A percentile compares a stretch with the other conserved stretches of the same genome.
These are phyloP conservation scores for Reticulitermes speratus DNA, from an alignment of 1,140 invertebrate species.

Conservation along the genomic window DNA sequence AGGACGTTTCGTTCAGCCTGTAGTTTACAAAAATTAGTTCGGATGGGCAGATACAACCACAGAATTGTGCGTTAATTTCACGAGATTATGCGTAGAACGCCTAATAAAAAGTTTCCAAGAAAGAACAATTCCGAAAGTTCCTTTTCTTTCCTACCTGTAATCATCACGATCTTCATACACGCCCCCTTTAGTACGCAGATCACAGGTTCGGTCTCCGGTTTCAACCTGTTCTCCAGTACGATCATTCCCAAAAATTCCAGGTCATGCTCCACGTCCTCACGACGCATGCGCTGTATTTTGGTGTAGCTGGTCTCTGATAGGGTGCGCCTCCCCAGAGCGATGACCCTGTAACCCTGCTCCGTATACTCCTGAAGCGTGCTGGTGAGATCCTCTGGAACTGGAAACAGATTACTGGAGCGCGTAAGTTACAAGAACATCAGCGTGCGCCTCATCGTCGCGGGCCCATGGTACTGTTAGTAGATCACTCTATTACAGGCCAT, in stretches of 20 bases:
- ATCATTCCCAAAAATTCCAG: constrained; percentile 83
- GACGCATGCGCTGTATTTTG: constrained; percentile 54
- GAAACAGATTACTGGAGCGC: too few relatives aligned
- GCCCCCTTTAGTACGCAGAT: constrained; percentile 76
- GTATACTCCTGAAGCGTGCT: constrained; percentile 75
- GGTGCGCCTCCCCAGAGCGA: constrained; percentile 75
- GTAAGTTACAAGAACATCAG: too few relatives aligned
- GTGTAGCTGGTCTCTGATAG: constrained; percentile 57
- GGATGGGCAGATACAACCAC: too few relatives aligned
- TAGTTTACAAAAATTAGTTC: too few relatives aligned
- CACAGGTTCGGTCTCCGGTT: constrained; percentile 76
- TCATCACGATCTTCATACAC: constrained; percentile 86
- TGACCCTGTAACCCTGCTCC: constrained; percentile 82
- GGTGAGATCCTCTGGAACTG: constrained; percentile 68
- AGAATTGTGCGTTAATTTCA: too few relatives aligned
- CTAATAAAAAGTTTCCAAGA: too few relatives aligned
- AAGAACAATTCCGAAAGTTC: too few relatives aligned
- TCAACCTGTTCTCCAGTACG: constrained; percentile 87
- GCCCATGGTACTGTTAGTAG: too few relatives aligned
- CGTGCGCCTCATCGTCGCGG: too few relatives aligned
- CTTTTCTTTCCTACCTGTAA: constrained; percentile 66
- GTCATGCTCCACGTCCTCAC: constrained; percentile 73
- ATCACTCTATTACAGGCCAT: too few relatives aligned
- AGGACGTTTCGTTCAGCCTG: too few relatives aligned
- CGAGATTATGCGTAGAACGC: too few relatives aligned